phyloP scores from a whole-genome alignment of 2,888 invertebrate species.

The Pandemis heparana region DNA sequence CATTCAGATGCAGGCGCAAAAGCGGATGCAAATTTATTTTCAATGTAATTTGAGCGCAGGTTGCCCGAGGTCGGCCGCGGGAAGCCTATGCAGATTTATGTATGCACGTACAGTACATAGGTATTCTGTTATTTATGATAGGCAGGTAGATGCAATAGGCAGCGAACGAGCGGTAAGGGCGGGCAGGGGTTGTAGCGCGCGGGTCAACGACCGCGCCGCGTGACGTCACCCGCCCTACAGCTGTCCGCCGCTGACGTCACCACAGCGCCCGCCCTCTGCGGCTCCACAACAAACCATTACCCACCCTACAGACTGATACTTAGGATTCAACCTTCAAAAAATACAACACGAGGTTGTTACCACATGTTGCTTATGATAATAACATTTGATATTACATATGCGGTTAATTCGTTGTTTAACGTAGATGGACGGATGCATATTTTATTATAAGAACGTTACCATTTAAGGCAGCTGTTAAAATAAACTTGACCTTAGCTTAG shows the following conservation, averaged over 20 bases:
- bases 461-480: slow-evolving; percentile 56
- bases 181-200: slow-evolving; percentile 64
- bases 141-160: slow-evolving; percentile 60
- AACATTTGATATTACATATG: slow-evolving; percentile 66
- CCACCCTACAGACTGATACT: slow-evolving; percentile 62
- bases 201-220: slow-evolving; percentile 76
- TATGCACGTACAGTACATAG: slow-evolving; percentile 64
- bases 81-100: slow-evolving; percentile 48
- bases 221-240: slow-evolving; percentile 84
- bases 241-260: slow-evolving; percentile 79
- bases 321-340: slow-evolving; percentile 70
- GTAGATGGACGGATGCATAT: slow-evolving; percentile 63
- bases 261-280: slow-evolving; percentile 57
- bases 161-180: slow-evolving; percentile 57
- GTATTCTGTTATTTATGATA: slow-evolving; percentile 78
- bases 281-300: slow-evolving; percentile 66
- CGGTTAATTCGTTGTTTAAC: slow-evolving; percentile 67
- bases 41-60: slow-evolving; percentile 59
- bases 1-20: slow-evolving; percentile 28
- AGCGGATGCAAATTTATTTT: slow-evolving; percentile 48
- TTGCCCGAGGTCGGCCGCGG: slow-evolving; percentile 77
- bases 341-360: slow-evolving; percentile 62
- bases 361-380: slow-evolving; percentile 72
- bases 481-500: slow-evolving; percentile 37
- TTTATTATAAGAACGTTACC: slow-evolving; percentile 60